A percentile compares a stretch with the other conserved stretches of the same genome.
These are phyloP conservation scores for Hippocampus abdominalis DNA, from an alignment of 2,113 vertebrate genomes.

Conservation along the genomic window DNA sequence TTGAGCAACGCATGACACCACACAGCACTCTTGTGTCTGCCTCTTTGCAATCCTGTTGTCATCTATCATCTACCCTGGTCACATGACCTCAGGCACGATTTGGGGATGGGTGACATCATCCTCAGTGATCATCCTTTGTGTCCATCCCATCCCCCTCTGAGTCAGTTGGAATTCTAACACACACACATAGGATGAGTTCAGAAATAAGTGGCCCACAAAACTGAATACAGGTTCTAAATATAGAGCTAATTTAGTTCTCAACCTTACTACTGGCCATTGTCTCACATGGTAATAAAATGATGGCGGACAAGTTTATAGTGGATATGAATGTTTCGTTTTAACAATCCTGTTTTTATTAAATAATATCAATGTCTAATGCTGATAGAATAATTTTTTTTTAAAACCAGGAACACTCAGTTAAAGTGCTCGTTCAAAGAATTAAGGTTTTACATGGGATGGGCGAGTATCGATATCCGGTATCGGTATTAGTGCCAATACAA, in stretches of 20 bases:
- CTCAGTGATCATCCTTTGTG: conserved; percentile 8
- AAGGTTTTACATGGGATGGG: too few relatives aligned
- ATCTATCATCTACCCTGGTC: conserved; percentile 26
- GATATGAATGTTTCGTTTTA: too few relatives aligned
- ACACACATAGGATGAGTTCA: background rate
- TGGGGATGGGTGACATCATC: conserved; percentile 54
- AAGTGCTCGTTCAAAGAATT: too few relatives aligned
- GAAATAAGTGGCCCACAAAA: background rate
- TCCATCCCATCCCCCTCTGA: conserved; percentile 7
- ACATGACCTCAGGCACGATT: conserved; percentile 42
- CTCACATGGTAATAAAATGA: background rate
- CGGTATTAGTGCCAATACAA: too few relatives aligned
- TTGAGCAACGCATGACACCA: conserved; percentile 25
- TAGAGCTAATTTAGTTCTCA: background rate
- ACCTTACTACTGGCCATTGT: background rate
- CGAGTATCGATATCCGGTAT: too few relatives aligned
- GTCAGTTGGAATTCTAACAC: background rate
- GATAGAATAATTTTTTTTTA: too few relatives aligned
- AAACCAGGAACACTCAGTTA: too few relatives aligned
- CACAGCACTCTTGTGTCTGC: background rate
- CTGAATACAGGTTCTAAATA: background rate
- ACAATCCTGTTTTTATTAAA: too few relatives aligned
- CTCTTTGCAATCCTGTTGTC: background rate
- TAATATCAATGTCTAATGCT: too few relatives aligned
- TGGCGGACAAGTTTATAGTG: background rate